These are phyloP conservation scores for Troides helena DNA, from an alignment of 2,888 invertebrate species.

Conservation along the genomic window DNA sequence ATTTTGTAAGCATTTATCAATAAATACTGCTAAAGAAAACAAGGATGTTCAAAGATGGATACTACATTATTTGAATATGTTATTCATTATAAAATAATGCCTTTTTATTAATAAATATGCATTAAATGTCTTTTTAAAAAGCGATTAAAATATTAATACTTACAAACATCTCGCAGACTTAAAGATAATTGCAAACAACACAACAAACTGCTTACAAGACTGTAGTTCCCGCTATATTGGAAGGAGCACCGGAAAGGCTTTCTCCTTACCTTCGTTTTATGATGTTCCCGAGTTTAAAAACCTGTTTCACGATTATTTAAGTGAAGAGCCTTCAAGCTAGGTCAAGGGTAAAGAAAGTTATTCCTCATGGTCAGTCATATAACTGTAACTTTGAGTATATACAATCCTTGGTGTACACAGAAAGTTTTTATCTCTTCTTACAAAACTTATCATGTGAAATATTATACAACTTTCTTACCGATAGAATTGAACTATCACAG, in stretches of 20 bases:
- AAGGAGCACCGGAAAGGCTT: constrained; percentile 44
- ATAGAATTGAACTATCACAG: too few species aligned
- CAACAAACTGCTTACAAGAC: constrained; percentile 9
- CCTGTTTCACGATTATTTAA: constrained; percentile 17
- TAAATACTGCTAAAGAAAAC: background rate
- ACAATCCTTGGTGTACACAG: too few species aligned
- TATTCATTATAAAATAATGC: background rate
- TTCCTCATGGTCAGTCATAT: background rate
- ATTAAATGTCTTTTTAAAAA: background rate
- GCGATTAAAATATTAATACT: background rate
- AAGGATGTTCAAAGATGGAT: background rate
- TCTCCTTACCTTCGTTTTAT: constrained; percentile 41
- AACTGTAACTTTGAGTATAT: background rate
- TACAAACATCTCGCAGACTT: constrained; percentile 18
- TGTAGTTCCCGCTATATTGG: constrained; percentile 28
- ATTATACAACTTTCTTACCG: too few species aligned
- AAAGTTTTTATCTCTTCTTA: too few species aligned
- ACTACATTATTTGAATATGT: background rate
- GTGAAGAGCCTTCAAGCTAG: constrained; percentile 13
- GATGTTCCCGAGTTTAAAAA: constrained; percentile 6
- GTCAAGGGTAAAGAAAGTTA: constrained; percentile 24
- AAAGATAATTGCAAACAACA: background rate
- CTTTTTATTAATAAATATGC: background rate
- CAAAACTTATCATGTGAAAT: too few species aligned
- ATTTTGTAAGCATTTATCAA: background rate